Evolutionary conservation across 2,888 invertebrate species (phyloP), one percentile per base, ranked within the genome.

Genomic region (Drosophila nigritarsus): DNA sequence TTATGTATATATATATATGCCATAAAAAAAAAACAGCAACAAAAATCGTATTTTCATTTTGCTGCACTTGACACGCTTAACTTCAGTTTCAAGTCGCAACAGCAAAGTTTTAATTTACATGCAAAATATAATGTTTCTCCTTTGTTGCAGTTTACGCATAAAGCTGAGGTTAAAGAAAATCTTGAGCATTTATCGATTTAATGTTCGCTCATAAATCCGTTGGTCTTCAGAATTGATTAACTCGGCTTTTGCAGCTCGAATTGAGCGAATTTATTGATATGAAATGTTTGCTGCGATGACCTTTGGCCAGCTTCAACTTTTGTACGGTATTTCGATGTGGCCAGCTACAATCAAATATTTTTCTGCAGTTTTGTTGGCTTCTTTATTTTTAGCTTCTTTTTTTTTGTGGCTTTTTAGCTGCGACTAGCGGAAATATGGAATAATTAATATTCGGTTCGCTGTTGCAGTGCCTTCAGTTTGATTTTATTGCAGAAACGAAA

Each of bases 371-470:
- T 60, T 20, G 30, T 48, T 27, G 18, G 4, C 15, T 1, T 48
- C 15, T 18, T 38, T n/a, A 4, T 27, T 29, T 9, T 1, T 27
- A 5, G 20, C 5, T 38, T 13, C 15, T n/a, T 24, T 48, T 42
- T 20, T 49, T 60, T 67, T 65, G 34, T 61, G 56, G 61, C 71
- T 51, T 76, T 83, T 81, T 58, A 55, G 71, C 66, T 61, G 60
- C 55, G 55, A 76, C 78, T 51, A 64, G 75, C 82, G 82, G 88
- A 83, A 85, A 85, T 88, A 69, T 73, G 61, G 66, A 80, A 88
- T 80, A 77, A 77, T 77, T 77, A 77, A 80, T 80, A 77, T 77
- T 80, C 80, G 65, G 51, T 66, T 71, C 72, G 77, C 50, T 77
- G 81, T 54, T 56, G 62, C 64, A 53, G 36, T 51, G 56, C 34